phyloP scores from a whole-genome alignment of 2,797 vertebrate species.

The Sebastes oblongus region DNA sequence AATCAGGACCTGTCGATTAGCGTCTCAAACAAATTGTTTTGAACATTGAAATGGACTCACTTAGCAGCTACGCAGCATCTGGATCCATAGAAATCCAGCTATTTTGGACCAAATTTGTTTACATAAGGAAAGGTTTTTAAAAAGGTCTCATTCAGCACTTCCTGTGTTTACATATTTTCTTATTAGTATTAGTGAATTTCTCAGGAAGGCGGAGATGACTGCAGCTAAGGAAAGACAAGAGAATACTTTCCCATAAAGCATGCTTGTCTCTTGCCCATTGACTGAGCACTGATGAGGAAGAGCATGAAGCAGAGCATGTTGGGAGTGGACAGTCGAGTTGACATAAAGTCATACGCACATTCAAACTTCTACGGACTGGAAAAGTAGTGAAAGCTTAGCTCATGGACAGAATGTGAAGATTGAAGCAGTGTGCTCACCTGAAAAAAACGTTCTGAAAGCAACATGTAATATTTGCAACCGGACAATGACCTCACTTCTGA shows the following conservation, averaged over 20 bases:
- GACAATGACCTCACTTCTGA: not conserved
- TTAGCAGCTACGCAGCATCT: not conserved
- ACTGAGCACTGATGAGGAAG: not conserved
- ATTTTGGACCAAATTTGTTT: not conserved
- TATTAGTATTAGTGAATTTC: not conserved
- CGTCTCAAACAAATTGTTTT: not conserved
- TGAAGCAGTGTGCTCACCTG: not conserved
- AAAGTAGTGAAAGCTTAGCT: not conserved
- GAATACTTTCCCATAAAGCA: not conserved
- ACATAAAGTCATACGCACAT: not conserved
- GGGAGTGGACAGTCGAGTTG: not conserved
- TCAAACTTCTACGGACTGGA: not conserved
- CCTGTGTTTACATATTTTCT: constrained; percentile 2
- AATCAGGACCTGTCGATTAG: not conserved
- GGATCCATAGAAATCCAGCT: not conserved
- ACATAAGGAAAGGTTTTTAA: not conserved
- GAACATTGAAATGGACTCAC: not conserved
- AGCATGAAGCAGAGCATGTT: not conserved
- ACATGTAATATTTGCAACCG: not conserved
- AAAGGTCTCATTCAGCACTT: not conserved
- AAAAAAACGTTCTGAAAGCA: not conserved
- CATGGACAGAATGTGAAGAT: not conserved
- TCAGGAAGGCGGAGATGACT: not conserved
- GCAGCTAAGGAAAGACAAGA: not conserved
- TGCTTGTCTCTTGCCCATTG: not conserved